These are phyloP conservation scores for Orcinus orca DNA, from an alignment of 2,113 vertebrate species.

Conservation along the genomic window DNA sequence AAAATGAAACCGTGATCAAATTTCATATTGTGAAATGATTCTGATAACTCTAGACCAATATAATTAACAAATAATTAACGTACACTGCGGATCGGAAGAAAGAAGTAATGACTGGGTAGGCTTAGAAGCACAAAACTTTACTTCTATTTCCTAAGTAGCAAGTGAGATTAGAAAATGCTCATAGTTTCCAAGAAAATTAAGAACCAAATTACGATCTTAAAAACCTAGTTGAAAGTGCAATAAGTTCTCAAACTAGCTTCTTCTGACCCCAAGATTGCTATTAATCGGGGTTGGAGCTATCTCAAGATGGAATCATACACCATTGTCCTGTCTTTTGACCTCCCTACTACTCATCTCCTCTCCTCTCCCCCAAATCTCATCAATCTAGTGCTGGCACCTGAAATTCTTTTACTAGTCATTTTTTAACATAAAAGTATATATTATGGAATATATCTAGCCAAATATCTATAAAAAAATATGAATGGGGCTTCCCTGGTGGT, in stretches of 20 bases:
- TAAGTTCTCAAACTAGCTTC: not conserved
- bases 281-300: not conserved
- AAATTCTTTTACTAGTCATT: not conserved
- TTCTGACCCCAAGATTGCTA: not conserved
- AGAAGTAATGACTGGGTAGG: not conserved
- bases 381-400: not conserved
- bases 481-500: too few species aligned
- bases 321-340: not conserved
- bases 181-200: not conserved
- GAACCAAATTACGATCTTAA: not conserved
- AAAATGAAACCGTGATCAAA: not conserved
- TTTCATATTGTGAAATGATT: conserved; percentile 19
- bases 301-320: not conserved
- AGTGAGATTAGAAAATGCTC: not conserved
- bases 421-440: not conserved
- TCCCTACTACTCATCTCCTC: not conserved
- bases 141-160: not conserved
- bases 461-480: not conserved
- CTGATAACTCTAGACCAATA: not conserved
- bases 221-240: not conserved
- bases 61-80: not conserved
- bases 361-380: not conserved
- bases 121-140: not conserved
- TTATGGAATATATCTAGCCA: not conserved
- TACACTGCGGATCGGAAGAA: not conserved